Percentiles rank a stretch among this genome's conserved stretches.
Conservation (phyloP, 2,113 vertebrate genomes). For the Mirza zaza region DNA sequence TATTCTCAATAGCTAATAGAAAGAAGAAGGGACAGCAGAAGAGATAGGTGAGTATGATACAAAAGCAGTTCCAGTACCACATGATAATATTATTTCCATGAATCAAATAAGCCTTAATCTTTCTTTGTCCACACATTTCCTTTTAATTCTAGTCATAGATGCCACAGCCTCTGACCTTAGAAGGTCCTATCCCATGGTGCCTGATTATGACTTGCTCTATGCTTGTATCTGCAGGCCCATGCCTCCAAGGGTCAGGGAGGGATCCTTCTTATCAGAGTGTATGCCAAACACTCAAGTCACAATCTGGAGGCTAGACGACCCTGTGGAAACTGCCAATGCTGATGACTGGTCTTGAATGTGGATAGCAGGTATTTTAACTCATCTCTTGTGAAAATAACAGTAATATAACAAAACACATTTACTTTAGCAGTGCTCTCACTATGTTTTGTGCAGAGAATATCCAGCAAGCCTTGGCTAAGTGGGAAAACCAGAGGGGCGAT, state of each 20-base stretch:
- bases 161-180: neutral
- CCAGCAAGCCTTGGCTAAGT: neutral
- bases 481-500: neutral
- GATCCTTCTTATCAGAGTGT: neutral
- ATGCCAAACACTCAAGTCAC: neutral
- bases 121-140: neutral
- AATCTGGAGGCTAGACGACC: neutral
- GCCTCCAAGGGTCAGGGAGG: neutral
- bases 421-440: neutral
- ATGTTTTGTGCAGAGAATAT: neutral
- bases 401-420: conserved; percentile 58
- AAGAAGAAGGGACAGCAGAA: neutral
- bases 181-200: neutral
- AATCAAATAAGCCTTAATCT: neutral
- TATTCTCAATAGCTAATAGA: neutral
- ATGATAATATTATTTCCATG: neutral
- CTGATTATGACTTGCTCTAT: neutral
- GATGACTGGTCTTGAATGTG: conserved; percentile 31
- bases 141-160: neutral
- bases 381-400: conserved; percentile 64
- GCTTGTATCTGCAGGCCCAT: neutral
- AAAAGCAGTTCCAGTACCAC: neutral
- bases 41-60: neutral
- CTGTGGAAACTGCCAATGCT: neutral
- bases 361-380: conserved; percentile 68